Percentiles rank a stretch among this genome's conserved stretches.
These are phyloP conservation scores for Cricetomys ansorgei DNA, from an alignment of 2,113 vertebrate genomes.

Conservation along the genomic window DNA sequence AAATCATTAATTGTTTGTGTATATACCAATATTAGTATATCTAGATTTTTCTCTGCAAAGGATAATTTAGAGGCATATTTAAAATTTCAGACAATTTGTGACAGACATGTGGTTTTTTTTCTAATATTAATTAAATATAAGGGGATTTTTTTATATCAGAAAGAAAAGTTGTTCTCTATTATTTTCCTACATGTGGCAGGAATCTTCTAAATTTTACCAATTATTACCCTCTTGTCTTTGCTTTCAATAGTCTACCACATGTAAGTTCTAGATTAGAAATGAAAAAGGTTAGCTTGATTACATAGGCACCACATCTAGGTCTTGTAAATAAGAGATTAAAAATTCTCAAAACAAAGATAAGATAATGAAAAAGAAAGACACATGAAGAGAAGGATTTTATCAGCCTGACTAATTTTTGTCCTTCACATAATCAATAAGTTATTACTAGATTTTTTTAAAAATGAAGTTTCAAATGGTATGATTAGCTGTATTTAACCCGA, in stretches of 20 bases:
- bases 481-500: neutral
- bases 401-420: neutral
- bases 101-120: conserved; percentile 2
- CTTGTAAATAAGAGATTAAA: neutral
- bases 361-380: neutral
- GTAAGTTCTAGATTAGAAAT: conserved; percentile 45
- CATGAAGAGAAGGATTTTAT: neutral
- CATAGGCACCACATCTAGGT: neutral
- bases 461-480: neutral
- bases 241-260: conserved; percentile 49
- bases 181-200: neutral
- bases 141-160: neutral
- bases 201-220: conserved; percentile 43
- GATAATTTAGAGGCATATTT: conserved; percentile 60
- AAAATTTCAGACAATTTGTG: conserved; percentile 43
- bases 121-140: conserved; percentile 58
- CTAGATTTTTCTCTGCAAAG: conserved; percentile 48
- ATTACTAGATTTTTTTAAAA: too few species aligned
- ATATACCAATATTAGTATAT: neutral
- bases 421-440: neutral
- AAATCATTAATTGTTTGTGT: neutral
- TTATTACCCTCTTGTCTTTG: conserved; percentile 54
- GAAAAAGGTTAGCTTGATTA: conserved; percentile 14
- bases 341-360: neutral
- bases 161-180: neutral